Base-by-base conservation (phyloP, 2,888 invertebrate species). In the Micoletzkya japonica region DNA sequence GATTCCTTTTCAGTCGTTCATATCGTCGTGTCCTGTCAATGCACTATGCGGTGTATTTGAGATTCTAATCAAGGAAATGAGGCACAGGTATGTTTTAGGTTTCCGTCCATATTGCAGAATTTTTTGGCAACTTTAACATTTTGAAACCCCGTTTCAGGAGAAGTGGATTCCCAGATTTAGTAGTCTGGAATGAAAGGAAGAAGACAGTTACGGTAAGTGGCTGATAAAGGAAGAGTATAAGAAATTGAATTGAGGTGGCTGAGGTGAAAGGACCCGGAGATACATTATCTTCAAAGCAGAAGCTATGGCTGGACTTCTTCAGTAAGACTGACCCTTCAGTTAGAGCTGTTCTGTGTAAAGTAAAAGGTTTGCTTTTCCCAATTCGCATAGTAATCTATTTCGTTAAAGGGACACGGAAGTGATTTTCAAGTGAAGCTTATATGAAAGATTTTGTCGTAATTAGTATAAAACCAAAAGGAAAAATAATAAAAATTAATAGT, bases 231-330 rank as follows among this genome's bases (percentile, higher is more conserved):
- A 61, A 7, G 26, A 56, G 28, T 56, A 56, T 26, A 32, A 32
- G 28, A n/a, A 24, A 49, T 24, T 52, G 10, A 54, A 30, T 57
- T 6, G 4, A 68, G 68, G 57, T 68, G n/a, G 57, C 57, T 0
- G 68, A 68, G 39, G 68, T 68, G 28, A 68, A 68, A n/a, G 68
- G 68, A 1, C 68, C 68, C 20, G 68, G 58, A 6, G 68, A 68
- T n/a, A 57, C 68, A 28, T 58, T 68, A 1, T 68, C 68, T 10
- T n/a, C 57, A 2, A 68, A 58, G 49, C 68, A 68, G 44, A n/a
- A 34, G 4, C 24, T 68, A 24, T 68, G 68, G 68, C 32, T 68
- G 14, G 68, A 68, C 20, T 68, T 58, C 57, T 57, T 56, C 34
- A 58, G 52, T 39, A 57, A 39, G 17, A 20, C 57, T 17, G 57